phyloP scores from a whole-genome alignment of 2,888 invertebrate genomes.

The Myathropa florea region DNA sequence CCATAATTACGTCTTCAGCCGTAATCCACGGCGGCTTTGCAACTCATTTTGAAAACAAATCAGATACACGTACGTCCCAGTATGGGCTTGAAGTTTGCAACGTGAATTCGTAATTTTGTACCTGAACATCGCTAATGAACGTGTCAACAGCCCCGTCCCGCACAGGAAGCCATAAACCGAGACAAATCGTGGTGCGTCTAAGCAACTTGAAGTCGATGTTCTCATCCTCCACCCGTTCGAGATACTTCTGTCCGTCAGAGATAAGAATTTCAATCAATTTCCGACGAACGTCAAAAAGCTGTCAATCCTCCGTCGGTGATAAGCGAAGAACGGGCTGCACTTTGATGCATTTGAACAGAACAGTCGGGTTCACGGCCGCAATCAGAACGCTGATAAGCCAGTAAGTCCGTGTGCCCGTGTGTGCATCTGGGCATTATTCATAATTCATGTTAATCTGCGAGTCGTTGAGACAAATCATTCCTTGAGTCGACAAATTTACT shows the following conservation, averaged over 20 bases:
- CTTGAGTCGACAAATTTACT: not conserved
- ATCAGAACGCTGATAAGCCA: not conserved
- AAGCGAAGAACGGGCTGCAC: not conserved
- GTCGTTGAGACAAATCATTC: not conserved
- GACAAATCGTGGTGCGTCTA: not conserved
- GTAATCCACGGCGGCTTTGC: not conserved
- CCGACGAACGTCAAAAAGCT: not conserved
- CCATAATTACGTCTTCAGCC: not conserved
- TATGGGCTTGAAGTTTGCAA: not conserved
- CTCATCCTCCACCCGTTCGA: too few relatives aligned
- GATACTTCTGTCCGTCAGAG: not conserved
- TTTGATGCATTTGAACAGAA: not conserved
- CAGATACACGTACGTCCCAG: not conserved
- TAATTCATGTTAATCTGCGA: not conserved
- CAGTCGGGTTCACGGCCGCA: not conserved
- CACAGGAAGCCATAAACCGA: not conserved
- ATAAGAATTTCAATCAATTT: not conserved
- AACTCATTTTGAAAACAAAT: not conserved
- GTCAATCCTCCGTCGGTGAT: not conserved
- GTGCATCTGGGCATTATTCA: not conserved
- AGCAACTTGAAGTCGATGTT: not conserved
- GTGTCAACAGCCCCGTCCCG: not conserved
- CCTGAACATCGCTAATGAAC: not conserved
- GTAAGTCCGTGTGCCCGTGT: not conserved
- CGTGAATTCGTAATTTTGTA: not conserved